Evolutionary conservation across 1,140 invertebrate genomes (phyloP).

Genomic region (Achatina immaculata): DNA sequence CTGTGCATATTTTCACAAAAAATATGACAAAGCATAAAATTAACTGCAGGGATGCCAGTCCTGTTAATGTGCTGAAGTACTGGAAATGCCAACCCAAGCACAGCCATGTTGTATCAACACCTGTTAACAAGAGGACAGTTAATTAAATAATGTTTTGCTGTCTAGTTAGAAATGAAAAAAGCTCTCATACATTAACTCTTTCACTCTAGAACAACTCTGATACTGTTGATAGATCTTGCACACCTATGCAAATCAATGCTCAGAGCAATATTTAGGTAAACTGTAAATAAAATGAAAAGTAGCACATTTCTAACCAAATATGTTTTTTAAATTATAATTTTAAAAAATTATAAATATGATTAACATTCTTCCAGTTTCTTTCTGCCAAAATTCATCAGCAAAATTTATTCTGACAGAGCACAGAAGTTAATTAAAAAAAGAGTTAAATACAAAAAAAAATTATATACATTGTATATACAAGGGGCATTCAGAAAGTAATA

Average conservation of each 20-base stretch:
- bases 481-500: too few species aligned
- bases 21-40: constrained; percentile 6
- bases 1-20: not conserved
- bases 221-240: too few species aligned
- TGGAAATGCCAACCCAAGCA: constrained; percentile 14
- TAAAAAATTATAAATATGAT: not conserved
- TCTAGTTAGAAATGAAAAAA: not conserved
- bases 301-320: too few species aligned
- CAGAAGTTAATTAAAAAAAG: too few species aligned
- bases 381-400: too few species aligned
- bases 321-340: not conserved
- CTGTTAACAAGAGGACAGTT: not conserved
- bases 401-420: too few species aligned
- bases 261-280: too few species aligned
- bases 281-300: too few species aligned
- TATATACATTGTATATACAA: too few species aligned
- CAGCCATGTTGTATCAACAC: constrained; percentile 34
- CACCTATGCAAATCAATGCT: too few species aligned
- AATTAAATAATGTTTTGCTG: not conserved
- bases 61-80: not conserved
- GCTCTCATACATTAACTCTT: not conserved
- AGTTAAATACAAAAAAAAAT: too few species aligned
- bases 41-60: constrained; percentile 8
- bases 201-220: too few species aligned
- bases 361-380: not conserved